Base-by-base conservation (phyloP, 2,797 vertebrate species). In the Borostomias antarcticus region DNA sequence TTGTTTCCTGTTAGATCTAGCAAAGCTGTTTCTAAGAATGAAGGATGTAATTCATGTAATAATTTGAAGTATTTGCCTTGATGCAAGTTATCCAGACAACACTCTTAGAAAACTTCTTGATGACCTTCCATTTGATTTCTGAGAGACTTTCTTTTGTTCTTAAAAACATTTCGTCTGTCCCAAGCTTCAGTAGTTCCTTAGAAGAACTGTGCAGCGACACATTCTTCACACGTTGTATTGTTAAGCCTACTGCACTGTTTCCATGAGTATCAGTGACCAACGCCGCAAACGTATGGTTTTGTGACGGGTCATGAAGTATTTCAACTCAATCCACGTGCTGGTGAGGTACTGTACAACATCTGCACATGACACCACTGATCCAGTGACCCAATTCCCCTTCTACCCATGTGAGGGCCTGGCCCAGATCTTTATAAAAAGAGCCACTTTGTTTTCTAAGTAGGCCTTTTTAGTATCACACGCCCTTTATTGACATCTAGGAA, bases 321-420 rank as follows among this genome's bases (percentile, higher is more conserved):
- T 54, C 35, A 5, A 28, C 52, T 15, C 5, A 28, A 13, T 11
- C 51, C 51, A 26, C 23, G 1, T 11, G 51, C 25, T 54, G 9
- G n/a, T 54, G 52, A 50, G 19, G n/a, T 43, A 17, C n/a, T 15
- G 15, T 43, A 35, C 3, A 19, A 26, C 28, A 17, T 60, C 10
- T 40, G 54, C 35, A 13, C 28, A 28, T 40, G 60, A 53, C 65
- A 23, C 53, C 17, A 25, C 33, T 28, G 70, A 57, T 62, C 45
- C 53, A 62, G 47, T 73, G 73, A 70, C 81, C 72, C 70, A 77
- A 52, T 75, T 81, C 32, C 60, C 43, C 54, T 29, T 53, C 66
- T 62, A 47, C 43, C 45, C 48, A n/a, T n/a, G 37, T 30, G 10
- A 53, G 69, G 15, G 13, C 59, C 60, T 70, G 65, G 48, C 74